Evolutionary conservation across 2,797 vertebrate species (phyloP).

Genomic region (Aplochiton taeniatus): DNA sequence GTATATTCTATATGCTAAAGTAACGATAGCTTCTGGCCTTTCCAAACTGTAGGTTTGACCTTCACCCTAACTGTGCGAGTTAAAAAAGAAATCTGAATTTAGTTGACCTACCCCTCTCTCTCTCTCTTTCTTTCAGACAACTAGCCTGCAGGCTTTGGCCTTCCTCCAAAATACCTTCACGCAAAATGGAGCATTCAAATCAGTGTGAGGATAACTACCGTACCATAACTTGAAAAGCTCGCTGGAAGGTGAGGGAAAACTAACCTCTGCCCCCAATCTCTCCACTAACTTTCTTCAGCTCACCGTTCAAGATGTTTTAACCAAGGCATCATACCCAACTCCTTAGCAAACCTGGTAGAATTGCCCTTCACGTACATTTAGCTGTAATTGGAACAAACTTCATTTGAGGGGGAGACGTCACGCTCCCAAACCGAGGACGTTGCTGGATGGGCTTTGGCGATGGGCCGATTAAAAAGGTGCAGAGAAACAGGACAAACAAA

Average conservation of each 20-base stretch:
- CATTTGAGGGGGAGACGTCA: slow-evolving; percentile 1
- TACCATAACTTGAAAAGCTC: too few species aligned
- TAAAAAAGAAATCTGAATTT: too few species aligned
- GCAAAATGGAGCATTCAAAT: too few species aligned
- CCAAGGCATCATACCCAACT: slow-evolving; percentile 11
- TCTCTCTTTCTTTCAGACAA: neutral
- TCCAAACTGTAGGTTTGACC: too few species aligned
- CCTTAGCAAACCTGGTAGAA: slow-evolving; percentile 7
- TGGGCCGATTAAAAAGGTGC: slow-evolving; percentile 21
- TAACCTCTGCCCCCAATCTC: too few species aligned
- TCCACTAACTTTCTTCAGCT: too few species aligned
- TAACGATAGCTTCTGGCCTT: too few species aligned
- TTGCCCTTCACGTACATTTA: neutral
- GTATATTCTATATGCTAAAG: too few species aligned
- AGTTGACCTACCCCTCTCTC: neutral
- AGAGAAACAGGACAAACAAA: slow-evolving; percentile 37
- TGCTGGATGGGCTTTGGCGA: slow-evolving; percentile 9
- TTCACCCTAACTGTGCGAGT: too few species aligned
- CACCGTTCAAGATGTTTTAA: too few species aligned
- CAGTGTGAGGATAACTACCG: too few species aligned
- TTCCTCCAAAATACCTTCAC: neutral
- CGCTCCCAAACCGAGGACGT: neutral
- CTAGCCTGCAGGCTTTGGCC: neutral
- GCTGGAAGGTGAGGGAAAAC: too few species aligned
- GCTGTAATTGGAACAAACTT: neutral